Conservation (phyloP, 2,113 vertebrate species). For the Dipodomys stephensi region DNA sequence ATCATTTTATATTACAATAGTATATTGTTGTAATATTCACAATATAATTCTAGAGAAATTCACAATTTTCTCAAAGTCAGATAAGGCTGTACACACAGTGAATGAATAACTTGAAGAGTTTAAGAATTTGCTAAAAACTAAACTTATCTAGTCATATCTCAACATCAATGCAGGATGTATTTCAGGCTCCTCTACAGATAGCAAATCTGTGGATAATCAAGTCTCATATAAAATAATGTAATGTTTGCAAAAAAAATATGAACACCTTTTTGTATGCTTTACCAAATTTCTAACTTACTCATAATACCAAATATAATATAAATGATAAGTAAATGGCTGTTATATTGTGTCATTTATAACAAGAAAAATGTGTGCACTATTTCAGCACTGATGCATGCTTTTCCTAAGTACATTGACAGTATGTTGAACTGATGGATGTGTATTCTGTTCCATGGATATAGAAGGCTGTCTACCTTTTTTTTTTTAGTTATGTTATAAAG, state of each 20-base stretch:
- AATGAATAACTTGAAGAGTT: not conserved
- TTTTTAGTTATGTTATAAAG: too few species aligned
- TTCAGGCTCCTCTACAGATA: not conserved
- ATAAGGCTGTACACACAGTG: not conserved
- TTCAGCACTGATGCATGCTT: not conserved
- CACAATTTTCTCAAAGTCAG: not conserved
- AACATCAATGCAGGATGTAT: not conserved
- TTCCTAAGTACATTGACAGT: not conserved
- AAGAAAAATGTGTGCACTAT: not conserved
- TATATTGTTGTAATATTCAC: not conserved
- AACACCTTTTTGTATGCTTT: not conserved
- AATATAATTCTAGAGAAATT: not conserved
- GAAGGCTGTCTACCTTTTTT: not conserved
- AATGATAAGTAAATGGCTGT: not conserved
- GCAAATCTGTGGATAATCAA: not conserved
- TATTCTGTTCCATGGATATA: too few species aligned
- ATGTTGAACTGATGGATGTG: not conserved
- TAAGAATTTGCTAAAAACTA: not conserved
- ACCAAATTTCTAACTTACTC: not conserved
- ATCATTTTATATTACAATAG: conserved; percentile 53
- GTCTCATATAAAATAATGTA: not conserved
- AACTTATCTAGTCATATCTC: not conserved
- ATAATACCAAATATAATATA: not conserved
- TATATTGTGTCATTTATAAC: not conserved
- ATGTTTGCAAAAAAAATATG: too few species aligned